Percentiles rank a stretch among this genome's conserved stretches.
These are phyloP conservation scores for Brachionus plicatilis DNA, from an alignment of 1,140 invertebrate species.

Conservation along the genomic window DNA sequence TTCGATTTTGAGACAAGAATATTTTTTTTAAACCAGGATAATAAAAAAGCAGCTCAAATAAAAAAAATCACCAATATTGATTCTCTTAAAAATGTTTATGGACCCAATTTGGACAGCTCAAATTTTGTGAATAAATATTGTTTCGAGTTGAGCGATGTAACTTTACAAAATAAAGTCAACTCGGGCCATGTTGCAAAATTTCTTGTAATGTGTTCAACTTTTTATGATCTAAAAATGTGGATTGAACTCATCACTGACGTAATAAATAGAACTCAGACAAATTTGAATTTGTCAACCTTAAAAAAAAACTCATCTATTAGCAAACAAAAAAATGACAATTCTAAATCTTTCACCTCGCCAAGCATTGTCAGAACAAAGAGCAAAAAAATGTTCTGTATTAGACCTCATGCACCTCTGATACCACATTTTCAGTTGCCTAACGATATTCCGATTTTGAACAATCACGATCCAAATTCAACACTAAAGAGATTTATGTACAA, in stretches of 20 bases:
- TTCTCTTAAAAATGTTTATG: background rate
- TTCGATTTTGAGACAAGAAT: constrained; percentile 10
- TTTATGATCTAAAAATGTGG: constrained; percentile 34
- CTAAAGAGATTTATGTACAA: constrained; percentile 32
- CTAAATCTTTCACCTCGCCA: background rate
- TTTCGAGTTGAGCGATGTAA: background rate
- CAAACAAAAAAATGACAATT: background rate
- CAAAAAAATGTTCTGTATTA: background rate
- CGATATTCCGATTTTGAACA: background rate
- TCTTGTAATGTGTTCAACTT: constrained; percentile 19
- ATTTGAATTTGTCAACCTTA: background rate
- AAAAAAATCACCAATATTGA: background rate
- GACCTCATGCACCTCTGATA: constrained; percentile 29
- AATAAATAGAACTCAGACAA: background rate
- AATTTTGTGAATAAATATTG: constrained; percentile 25
- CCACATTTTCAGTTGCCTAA: constrained; percentile 36
- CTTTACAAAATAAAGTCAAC: background rate
- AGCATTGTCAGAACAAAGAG: background rate
- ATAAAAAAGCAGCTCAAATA: background rate
- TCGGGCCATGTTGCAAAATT: background rate
- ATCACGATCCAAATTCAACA: background rate
- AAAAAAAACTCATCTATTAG: background rate
- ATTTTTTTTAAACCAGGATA: background rate
- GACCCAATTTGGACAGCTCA: background rate
- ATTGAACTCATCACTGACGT: background rate